Conservation (phyloP, 2,888 invertebrate species). For the Panopea generosa region DNA sequence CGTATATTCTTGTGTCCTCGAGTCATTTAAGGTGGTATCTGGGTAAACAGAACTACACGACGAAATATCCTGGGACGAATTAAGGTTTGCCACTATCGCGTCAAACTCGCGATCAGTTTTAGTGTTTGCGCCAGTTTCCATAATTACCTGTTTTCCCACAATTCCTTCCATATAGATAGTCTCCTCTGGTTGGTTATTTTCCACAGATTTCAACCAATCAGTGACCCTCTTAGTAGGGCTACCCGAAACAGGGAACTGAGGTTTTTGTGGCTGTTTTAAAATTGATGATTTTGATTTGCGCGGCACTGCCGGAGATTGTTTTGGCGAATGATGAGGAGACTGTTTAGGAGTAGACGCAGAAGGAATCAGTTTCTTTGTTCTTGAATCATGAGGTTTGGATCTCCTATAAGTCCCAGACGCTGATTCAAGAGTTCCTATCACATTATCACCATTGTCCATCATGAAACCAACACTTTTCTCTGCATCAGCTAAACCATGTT, state of each 20-base stretch:
- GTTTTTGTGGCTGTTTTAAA: conserved; percentile 65
- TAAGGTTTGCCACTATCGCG: conserved; percentile 33
- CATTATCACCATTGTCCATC: conserved; percentile 62
- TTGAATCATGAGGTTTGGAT: conserved; percentile 65
- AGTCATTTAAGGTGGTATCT: conserved; percentile 61
- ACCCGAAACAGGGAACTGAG: conserved; percentile 69
- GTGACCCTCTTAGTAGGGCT: conserved; percentile 80
- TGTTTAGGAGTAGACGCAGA: conserved; percentile 74
- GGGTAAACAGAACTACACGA: conserved; percentile 61
- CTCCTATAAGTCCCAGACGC: conserved; percentile 50
- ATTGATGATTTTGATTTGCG: conserved; percentile 60
- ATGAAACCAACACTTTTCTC: conserved; percentile 54
- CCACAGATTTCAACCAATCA: conserved; percentile 83
- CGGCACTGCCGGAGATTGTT: conserved; percentile 69
- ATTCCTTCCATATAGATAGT: conserved; percentile 58
- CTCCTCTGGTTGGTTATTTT: conserved; percentile 62
- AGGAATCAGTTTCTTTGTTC: conserved; percentile 59
- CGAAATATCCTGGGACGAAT: conserved; percentile 59
- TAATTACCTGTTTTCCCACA: conserved; percentile 55
- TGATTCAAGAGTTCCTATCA: conserved; percentile 64
- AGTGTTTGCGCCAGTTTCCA: conserved; percentile 67
- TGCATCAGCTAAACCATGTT: conserved; percentile 70
- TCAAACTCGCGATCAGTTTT: conserved; percentile 68
- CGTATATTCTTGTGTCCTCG: conserved; percentile 43
- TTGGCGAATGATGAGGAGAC: conserved; percentile 71